These are phyloP conservation scores for Lagopus leucura DNA, from an alignment of 2,113 vertebrate genomes.

Conservation along the genomic window DNA sequence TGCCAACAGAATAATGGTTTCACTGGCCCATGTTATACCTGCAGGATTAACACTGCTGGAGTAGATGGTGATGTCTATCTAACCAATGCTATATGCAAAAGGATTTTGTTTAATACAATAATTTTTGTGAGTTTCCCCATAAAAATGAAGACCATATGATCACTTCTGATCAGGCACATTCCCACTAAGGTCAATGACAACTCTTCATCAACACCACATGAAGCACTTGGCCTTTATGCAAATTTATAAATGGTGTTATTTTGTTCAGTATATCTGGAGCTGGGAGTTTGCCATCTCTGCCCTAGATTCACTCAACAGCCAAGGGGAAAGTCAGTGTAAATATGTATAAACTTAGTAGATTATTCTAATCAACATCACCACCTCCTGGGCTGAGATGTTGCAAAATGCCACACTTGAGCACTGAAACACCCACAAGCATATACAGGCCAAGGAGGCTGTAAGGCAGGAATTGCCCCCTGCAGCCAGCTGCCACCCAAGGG, in stretches of 20 bases:
- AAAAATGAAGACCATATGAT: neutral
- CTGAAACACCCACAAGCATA: neutral
- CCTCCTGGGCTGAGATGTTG: constrained; percentile 24
- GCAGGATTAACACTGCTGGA: neutral
- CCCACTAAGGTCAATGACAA: neutral
- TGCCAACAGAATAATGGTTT: neutral
- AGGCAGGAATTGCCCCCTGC: neutral
- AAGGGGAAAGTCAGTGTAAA: constrained; percentile 15
- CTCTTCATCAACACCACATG: neutral
- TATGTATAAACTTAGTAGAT: constrained; percentile 25
- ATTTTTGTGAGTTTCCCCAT: neutral
- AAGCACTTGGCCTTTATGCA: neutral
- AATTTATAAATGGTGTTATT: neutral
- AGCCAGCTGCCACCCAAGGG: neutral
- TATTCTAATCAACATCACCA: constrained; percentile 27
- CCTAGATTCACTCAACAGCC: constrained; percentile 12
- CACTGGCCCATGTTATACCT: neutral
- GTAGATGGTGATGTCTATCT: neutral
- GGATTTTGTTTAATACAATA: neutral
- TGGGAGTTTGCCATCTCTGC: neutral
- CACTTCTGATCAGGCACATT: neutral
- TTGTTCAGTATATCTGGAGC: neutral
- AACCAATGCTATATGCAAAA: neutral
- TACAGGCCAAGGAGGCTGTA: neutral
- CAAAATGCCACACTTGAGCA: neutral